These are phyloP conservation scores for Dicaeum eximium DNA, from an alignment of 2,113 vertebrate species.

Conservation along the genomic window DNA sequence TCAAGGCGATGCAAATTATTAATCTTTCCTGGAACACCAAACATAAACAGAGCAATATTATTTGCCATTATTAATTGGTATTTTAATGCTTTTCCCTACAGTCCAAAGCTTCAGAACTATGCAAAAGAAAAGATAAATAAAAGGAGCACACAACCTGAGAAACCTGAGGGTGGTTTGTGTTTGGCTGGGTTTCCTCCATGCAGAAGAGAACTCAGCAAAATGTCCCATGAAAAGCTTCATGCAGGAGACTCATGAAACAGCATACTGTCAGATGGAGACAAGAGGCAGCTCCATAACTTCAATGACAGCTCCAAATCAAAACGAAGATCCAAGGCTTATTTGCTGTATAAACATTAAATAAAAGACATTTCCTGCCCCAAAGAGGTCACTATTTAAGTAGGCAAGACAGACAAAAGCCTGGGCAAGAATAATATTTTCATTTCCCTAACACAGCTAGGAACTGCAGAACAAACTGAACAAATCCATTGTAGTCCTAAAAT, in stretches of 20 bases:
- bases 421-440: conserved; percentile 11
- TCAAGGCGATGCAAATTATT: neutral
- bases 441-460: neutral
- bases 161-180: neutral
- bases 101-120: neutral
- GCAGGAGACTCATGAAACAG: neutral
- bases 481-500: neutral
- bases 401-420: conserved; percentile 7
- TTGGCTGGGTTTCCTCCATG: neutral
- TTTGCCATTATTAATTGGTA: neutral
- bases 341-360: neutral
- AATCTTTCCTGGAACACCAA: neutral
- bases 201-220: neutral
- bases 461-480: neutral
- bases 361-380: neutral
- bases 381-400: neutral
- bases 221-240: rapidly evolving
- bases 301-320: neutral
- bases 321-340: neutral
- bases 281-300: neutral
- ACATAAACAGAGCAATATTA: neutral
- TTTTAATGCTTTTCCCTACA: neutral
- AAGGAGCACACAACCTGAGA: neutral
- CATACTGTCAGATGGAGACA: neutral
- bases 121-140: neutral